These are phyloP conservation scores for Panagrolaimus sp. DNA, from an alignment of 1,140 invertebrate genomes.

Conservation along the genomic window DNA sequence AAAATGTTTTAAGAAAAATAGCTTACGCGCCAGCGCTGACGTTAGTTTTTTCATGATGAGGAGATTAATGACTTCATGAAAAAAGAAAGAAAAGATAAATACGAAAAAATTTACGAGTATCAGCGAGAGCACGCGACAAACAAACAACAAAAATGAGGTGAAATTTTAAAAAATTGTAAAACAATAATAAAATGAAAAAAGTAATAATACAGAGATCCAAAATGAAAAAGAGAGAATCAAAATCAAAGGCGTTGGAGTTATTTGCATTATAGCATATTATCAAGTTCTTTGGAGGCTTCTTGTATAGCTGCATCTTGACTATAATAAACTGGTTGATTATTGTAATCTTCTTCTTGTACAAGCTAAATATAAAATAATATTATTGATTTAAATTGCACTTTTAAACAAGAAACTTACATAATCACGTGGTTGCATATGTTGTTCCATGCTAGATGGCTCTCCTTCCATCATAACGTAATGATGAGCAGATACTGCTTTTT, in stretches of 20 bases:
- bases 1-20: too few species aligned
- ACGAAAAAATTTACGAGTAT: too few species aligned
- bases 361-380: conserved; percentile 13
- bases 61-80: too few species aligned
- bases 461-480: conserved; percentile 5
- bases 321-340: background rate
- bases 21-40: too few species aligned
- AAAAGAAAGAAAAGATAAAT: too few species aligned
- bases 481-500: background rate
- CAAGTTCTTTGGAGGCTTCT: conserved; percentile 12
- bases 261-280: background rate
- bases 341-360: conserved; percentile 5
- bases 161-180: too few species aligned
- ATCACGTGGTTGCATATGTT: background rate
- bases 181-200: background rate
- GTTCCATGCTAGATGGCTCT: background rate
- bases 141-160: too few species aligned
- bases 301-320: conserved; percentile 1
- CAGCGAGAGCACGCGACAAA: too few species aligned
- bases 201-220: conserved; percentile 10
- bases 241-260: background rate
- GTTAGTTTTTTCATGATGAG: too few species aligned
- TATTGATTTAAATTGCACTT: background rate
- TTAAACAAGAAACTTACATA: background rate
- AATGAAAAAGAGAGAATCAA: background rate